phyloP scores from a whole-genome alignment of 2,113 vertebrate species.

The Lycaon pictus region DNA sequence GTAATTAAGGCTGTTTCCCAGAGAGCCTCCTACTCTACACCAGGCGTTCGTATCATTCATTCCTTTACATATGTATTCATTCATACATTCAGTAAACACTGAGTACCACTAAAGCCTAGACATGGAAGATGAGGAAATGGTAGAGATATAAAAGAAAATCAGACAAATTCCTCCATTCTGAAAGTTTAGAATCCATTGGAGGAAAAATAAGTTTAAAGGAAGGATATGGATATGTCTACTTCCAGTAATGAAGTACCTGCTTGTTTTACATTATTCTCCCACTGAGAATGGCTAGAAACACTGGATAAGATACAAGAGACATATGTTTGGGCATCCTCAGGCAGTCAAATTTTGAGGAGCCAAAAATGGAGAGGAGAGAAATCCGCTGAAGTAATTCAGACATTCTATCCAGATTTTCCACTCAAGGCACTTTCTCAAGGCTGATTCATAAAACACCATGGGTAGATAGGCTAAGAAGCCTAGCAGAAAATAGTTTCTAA shows the following conservation, averaged over 20 bases:
- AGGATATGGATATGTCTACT: neutral
- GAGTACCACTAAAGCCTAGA: neutral
- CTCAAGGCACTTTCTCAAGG: neutral
- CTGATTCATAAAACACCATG: neutral
- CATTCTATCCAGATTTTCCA: neutral
- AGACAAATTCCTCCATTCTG: neutral
- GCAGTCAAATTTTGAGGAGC: neutral
- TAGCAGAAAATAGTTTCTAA: neutral
- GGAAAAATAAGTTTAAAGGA: neutral
- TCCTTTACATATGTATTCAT: neutral
- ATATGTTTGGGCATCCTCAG: neutral
- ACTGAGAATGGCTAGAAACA: neutral
- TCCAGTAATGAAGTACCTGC: neutral
- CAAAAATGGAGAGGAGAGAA: neutral
- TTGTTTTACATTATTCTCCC: neutral
- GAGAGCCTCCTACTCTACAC: neutral
- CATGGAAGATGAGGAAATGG: neutral
- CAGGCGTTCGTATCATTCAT: neutral
- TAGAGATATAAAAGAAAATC: neutral
- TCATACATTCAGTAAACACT: neutral
- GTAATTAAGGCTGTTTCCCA: neutral
- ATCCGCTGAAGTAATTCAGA: neutral
- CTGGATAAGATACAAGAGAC: neutral
- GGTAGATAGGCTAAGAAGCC: neutral
- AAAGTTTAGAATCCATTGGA: neutral